Percentiles rank a stretch among this genome's conserved stretches.
Conservation (phyloP, 2,797 vertebrate species). For the Macrochelys suwanniensis region DNA sequence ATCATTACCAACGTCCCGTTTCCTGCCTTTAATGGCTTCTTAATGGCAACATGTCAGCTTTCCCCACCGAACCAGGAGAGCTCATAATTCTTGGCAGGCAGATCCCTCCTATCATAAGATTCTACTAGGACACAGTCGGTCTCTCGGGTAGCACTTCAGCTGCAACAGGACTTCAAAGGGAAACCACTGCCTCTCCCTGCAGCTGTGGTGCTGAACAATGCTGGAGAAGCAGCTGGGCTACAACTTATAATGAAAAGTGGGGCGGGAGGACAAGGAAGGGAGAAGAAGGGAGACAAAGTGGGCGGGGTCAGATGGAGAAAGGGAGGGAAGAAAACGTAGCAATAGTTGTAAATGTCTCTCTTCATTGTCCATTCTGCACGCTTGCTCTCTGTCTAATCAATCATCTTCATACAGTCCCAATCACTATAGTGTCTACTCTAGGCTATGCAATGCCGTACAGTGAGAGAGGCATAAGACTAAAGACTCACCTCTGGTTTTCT, state of each 20-base stretch:
- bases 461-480: background rate
- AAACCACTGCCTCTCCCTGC: too few species aligned
- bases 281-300: background rate
- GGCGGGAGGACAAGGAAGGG: background rate
- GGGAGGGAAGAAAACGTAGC: background rate
- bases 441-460: background rate
- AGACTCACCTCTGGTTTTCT: background rate
- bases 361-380: background rate
- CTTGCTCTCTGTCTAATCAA: background rate
- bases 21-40: background rate
- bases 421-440: background rate
- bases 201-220: background rate
- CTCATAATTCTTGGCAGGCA: background rate
- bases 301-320: background rate
- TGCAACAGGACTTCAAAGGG: background rate
- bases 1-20: background rate
- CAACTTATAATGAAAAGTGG: background rate
- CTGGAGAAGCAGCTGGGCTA: background rate
- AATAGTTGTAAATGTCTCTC: background rate
- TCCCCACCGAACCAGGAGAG: background rate
- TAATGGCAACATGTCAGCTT: background rate
- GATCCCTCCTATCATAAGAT: background rate
- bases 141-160: too few species aligned
- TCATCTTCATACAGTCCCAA: background rate
- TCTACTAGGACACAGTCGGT: background rate